Base-by-base conservation (phyloP, 1,140 invertebrate genomes). In the Saxidomus purpurata region DNA sequence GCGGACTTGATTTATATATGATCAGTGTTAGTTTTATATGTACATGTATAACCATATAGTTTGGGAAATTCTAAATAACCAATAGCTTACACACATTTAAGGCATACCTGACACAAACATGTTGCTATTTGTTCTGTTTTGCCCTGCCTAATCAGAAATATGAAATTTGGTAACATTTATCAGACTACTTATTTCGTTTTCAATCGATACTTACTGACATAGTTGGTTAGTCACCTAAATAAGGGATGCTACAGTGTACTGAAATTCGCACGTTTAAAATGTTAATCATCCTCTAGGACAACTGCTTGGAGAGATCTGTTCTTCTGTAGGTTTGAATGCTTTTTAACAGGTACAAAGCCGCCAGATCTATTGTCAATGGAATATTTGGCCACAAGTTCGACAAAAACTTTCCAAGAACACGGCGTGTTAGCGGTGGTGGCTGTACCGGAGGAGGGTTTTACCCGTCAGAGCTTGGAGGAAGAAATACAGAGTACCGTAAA, bases 311-410 rank as follows among this genome's bases (percentile, higher is more conserved):
- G 52, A 15, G n/a, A 55, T 55, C 13, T 55, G 52, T 55, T 55
- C 13, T 13, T 13, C n/a, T 55, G n/a, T 55, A 15, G n/a, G 13
- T 15, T 55, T 55, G 52, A 55, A 55, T 55, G 13, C 13, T n/a
- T 15, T n/a, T 15, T 55, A 55, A n/a, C n/a, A 92, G 91, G 25
- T 87, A 81, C 59, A 61, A 86, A 31, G 76, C 55, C 71, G 91
- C 87, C 15, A 77, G 79, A 34, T 63, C 84, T 8, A 38, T 92
- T 22, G 67, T 92, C 19, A 83, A 91, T 63, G 17, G 69, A 34
- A 88, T 92, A 13, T 92, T 91, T 86, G 91, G 91, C 11, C 90
- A 90, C 9, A 92, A 86, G 40, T 86, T 49, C 43, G 90, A 92
- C 86, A 82, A 89, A 36, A 59, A 76, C 17, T 92, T 92, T 59